Base-by-base conservation (phyloP, 2,797 vertebrate genomes). In the Phrynocephalus forsythii region DNA sequence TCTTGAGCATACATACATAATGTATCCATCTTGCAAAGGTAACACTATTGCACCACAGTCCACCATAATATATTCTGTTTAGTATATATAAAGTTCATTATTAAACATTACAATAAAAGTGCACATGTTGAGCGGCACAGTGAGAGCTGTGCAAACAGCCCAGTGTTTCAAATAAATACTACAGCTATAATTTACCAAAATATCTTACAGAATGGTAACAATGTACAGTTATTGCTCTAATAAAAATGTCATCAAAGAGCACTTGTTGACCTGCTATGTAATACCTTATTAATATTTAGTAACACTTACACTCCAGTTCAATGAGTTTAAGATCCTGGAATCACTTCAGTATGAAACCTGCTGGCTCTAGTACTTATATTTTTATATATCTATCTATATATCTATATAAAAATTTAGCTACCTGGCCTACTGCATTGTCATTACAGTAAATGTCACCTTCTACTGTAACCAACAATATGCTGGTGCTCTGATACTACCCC, bases 81-180 rank as follows among this genome's bases (percentile, higher is more conserved):
- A 94, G 90, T 94, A 92, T 88, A 91, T 92, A 95, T 92, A 95
- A 95, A 97, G 94, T 95, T 93, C 95, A 48, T 91, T 95, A 94
- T 94, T 93, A 94, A 96, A 96, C 97, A 96, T 95, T 96, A 97
- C 94, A 95, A 93, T 96, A 96, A 98, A 99, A 98, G 98, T 99
- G 98, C 98, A 98, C 96, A 95, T 97, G 95, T 89, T 95, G 96
- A 96, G 96, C 96, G 95, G 95, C 96, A 96, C 95, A 96, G 96
- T 94, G 93, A 91, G 95, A 96, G 94, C 95, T 95, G 93, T 79
- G 83, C 95, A 94, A 95, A 96, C 95, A 97, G 95, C 95, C 90
- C 95, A 96, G 95, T 95, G 92, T 95, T 96, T 95, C 93, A 97
- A 97, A 97, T 97, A 97, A 97, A 97, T 97, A 97, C 92, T 95